These are phyloP conservation scores for Nanger granti DNA, from an alignment of 2,113 vertebrate species.

Conservation along the genomic window DNA sequence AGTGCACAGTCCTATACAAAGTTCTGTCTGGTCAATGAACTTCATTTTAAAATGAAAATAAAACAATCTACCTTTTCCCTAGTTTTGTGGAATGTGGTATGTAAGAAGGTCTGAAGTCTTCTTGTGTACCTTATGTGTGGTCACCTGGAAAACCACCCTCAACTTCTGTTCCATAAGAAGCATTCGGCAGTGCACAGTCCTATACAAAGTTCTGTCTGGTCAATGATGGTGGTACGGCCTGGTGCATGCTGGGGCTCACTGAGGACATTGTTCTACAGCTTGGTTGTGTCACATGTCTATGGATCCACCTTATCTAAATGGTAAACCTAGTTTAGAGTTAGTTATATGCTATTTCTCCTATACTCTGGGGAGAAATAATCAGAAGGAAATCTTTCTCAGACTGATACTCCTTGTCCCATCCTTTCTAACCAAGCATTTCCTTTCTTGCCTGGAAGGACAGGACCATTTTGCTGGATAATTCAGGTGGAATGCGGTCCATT, in stretches of 20 bases:
- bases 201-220: no score
- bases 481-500: background rate
- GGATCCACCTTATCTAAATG: background rate
- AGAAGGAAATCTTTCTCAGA: background rate
- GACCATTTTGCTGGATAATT: background rate
- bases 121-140: background rate
- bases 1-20: background rate
- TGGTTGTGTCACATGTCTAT: background rate
- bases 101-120: background rate
- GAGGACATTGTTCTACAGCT: background rate
- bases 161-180: background rate
- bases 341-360: background rate
- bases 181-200: background rate
- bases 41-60: background rate
- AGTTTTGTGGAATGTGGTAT: background rate
- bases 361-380: background rate
- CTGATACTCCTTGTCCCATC: background rate
- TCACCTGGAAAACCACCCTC: no score
- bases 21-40: background rate
- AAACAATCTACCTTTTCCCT: background rate
- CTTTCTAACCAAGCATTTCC: background rate
- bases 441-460: background rate
- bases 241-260: background rate
- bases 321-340: background rate
- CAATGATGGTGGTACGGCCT: fast-evolving